Evolutionary conservation across 2,888 invertebrate species (phyloP).

Genomic region (Phrixothrix hirtus): DNA sequence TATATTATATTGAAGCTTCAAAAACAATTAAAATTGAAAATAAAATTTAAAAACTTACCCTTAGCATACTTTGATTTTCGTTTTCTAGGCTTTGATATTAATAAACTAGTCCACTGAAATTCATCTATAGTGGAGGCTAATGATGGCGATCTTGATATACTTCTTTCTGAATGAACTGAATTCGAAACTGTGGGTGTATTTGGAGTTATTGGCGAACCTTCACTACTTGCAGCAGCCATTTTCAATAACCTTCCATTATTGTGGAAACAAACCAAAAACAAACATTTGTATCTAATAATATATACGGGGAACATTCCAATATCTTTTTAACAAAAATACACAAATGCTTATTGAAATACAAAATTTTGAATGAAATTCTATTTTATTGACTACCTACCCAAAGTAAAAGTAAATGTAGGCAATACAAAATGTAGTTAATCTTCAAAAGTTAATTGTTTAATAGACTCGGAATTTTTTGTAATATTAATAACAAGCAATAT

Average conservation of each 20-base stretch:
- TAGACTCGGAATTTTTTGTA: too few species aligned
- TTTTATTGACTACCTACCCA: too few species aligned
- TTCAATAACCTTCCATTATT: slow-evolving; percentile 4
- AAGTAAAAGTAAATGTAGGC: too few species aligned
- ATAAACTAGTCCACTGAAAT: slow-evolving; percentile 52
- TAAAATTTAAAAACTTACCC: slow-evolving; percentile 6
- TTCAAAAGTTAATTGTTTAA: too few species aligned
- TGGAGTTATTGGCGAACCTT: slow-evolving; percentile 54
- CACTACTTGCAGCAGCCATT: slow-evolving; percentile 55
- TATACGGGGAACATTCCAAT: background rate
- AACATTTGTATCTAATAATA: background rate
- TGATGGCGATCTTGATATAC: slow-evolving; percentile 61
- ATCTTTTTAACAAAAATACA: too few species aligned
- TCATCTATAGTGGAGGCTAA: slow-evolving; percentile 59
- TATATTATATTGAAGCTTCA: background rate
- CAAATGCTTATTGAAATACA: too few species aligned
- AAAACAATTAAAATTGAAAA: background rate
- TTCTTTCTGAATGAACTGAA: slow-evolving; percentile 43
- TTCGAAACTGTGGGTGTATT: slow-evolving; percentile 36
- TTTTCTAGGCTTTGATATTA: slow-evolving; percentile 43
- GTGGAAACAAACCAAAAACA: background rate
- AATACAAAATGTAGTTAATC: too few species aligned
- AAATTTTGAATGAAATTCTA: too few species aligned
- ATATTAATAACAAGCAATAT: too few species aligned
- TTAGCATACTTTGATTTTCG: slow-evolving; percentile 27